Base-by-base conservation (phyloP, 1,140 invertebrate genomes). In the Drosophila asahinai region DNA sequence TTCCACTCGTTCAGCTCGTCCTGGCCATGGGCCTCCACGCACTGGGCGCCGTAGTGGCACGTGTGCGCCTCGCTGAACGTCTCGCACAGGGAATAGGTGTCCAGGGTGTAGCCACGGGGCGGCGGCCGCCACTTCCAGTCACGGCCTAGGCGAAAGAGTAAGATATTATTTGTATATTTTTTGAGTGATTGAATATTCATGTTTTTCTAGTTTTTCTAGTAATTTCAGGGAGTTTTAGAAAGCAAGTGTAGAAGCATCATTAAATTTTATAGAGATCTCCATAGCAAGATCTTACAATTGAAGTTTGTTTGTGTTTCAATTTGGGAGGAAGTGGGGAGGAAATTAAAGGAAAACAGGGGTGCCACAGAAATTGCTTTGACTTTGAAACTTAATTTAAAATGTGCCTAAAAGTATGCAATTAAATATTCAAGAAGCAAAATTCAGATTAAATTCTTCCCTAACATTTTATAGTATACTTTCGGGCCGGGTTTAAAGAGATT, bases 1-100 rank as follows among this genome's bases (percentile, higher is more conserved):
- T 95, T 95, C 96, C 96, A 97, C 93, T 97, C 96, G 12, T 94
- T 93, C 9, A 97, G 91, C 91, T 97, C 96, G 57, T 96, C 95
- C 59, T 94, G 89, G 15, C 96, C 96, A 87, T 97, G 96, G 5
- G 96, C 96, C 89, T 96, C 95, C n/a, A 96, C 95, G 93, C 96
- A 97, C 80, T 96, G 96, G 15, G 95, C 94, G 19, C 95, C 96
- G 83, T 96, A 95, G 43, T 95, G 93, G 91, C 96, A 97, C 27
- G 92, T 93, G 30, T 94, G 94, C 45, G 86, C 92, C 61, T 94
- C 94, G 9, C 79, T 82, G 80, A 93, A 95, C 27, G 93, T 94
- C 65, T 94, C 94, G 93, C 96, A 96, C 3, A 96, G 78, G 15
- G 93, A 92, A 47, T 95, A 95, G 2, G 92, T 92, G 61, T 95